Base-by-base conservation (phyloP, 2,797 vertebrate genomes). In the Antennarius maculatus region DNA sequence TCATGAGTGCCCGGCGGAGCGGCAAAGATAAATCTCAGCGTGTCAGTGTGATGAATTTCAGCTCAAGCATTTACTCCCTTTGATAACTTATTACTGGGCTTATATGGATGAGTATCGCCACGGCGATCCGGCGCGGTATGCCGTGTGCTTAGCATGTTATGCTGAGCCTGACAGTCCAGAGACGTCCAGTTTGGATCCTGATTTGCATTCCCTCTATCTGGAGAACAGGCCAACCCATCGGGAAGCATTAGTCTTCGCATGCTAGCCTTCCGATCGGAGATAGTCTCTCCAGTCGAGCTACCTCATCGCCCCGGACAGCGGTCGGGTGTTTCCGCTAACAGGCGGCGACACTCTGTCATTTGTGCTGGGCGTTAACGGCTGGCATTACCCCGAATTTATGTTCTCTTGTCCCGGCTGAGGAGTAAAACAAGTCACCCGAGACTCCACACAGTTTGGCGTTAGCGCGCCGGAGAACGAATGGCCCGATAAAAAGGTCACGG, bases 201-300 rank as follows among this genome's bases (percentile, higher is more conserved):
- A 54, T 85, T 80, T 83, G 72, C 61, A 37, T 71, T 81, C 52
- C 37, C 43, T 72, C 78, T 86, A 77, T 79, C 70, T 70, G 57
- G 79, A 77, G 76, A 84, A 82, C 63, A 77, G 80, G 74, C 81
- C 75, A 86, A 84, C 83, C 83, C 85, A 89, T 91, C 88, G 91
- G 84, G 75, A 86, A 23, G 74, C 86, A 91, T 91, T 90, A 87
- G 86, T 89, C 86, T 84, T 87, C 70, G 74, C 87, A 86, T 74
- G 69, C 76, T 57, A 27, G 80, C 74, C 80, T 71, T 84, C 74
- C 76, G 55, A 81, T 65, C 82, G 4, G 39, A 83, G 82, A 86
- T 66, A 71, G 79, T 87, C 74, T 86, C 76, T 68, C 81, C 81
- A 63, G 61, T 72, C 64, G 69, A 84, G 79, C 76, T 77, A 82